Evolutionary conservation across 1,140 invertebrate genomes (phyloP), one percentile per base, ranked within the genome.

Genomic region (Microplitis mediator): DNA sequence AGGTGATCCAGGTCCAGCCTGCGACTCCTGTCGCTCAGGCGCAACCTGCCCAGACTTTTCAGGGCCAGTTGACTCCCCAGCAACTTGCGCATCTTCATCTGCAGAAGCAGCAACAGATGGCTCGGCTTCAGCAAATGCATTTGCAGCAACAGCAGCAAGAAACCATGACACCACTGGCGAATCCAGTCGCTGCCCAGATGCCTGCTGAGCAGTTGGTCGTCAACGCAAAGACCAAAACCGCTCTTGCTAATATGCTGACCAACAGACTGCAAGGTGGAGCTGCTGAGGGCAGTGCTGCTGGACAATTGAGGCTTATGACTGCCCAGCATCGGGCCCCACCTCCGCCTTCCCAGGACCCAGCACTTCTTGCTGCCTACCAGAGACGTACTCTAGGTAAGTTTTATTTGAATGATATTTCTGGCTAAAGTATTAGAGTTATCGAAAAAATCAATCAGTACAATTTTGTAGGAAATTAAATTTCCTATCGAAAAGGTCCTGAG

Each of bases 151-250:
- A 81, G 32, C 81, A 81, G 71, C 78, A 81, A 76, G 31, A 76
- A 75, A 56, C 72, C 69, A 9, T 75, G 75, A 50, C 75, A 73
- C 71, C 78, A 0, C 84, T 75, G 45, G 75, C 74, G 31, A 79
- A 78, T 74, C 84, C 78, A 66, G 86, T 76, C 72, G 90, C 81
- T 51, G 74, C 81, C 23, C 84, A 85, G 32, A 84, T 87, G 69
- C 79, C 81, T n/a, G 78, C 81, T 69, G 88, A 87, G 78, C 87
- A 86, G 68, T 88, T 90, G 50, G 79, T 91, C 32, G 93, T 97
- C 39, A 96, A 95, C 81, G 91, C 95, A 0, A 97, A 97, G 85
- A 97, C 97, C 4, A 98, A 98, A 89, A 98, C 96, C 1, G 97
- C 97, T 0, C 86, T 99, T 23, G 96, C 97, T 5, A 97, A 97